A percentile compares a stretch with the other conserved stretches of the same genome.
Conservation (phyloP, 2,113 vertebrate genomes). For the Pelecanoides urinatrix region DNA sequence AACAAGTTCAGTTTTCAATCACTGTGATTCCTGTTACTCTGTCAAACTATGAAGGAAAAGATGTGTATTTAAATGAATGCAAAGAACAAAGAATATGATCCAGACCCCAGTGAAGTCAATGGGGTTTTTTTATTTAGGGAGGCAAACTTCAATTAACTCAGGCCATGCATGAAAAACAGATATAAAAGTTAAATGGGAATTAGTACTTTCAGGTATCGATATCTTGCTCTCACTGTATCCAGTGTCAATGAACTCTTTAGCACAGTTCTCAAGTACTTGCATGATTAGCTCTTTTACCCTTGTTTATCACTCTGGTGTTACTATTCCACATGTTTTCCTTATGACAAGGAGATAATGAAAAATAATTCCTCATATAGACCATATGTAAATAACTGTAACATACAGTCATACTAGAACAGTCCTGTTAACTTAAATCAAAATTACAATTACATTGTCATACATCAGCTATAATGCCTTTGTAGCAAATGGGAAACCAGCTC, state of each 20-base stretch:
- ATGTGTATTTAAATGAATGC: neutral
- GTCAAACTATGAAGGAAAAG: neutral
- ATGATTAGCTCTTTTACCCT: neutral
- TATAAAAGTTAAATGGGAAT: neutral
- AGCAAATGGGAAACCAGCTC: neutral
- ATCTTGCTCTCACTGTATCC: neutral
- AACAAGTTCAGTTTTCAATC: neutral
- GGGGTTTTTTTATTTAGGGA: neutral
- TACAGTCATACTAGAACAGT: neutral
- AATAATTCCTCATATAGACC: neutral
- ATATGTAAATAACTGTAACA: neutral
- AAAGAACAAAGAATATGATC: neutral
- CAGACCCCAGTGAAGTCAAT: neutral
- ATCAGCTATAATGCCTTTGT: neutral
- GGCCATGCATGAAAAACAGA: neutral
- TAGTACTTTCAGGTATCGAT: neutral
- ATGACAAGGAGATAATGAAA: neutral
- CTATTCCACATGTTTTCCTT: neutral
- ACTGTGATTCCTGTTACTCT: neutral
- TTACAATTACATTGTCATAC: neutral
- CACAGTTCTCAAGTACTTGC: neutral
- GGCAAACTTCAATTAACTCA: neutral
- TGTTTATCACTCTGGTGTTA: neutral
- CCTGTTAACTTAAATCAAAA: neutral
- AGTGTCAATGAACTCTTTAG: neutral